Evolutionary conservation across 2,888 invertebrate species (phyloP).

Genomic region (Apodemia zela): DNA sequence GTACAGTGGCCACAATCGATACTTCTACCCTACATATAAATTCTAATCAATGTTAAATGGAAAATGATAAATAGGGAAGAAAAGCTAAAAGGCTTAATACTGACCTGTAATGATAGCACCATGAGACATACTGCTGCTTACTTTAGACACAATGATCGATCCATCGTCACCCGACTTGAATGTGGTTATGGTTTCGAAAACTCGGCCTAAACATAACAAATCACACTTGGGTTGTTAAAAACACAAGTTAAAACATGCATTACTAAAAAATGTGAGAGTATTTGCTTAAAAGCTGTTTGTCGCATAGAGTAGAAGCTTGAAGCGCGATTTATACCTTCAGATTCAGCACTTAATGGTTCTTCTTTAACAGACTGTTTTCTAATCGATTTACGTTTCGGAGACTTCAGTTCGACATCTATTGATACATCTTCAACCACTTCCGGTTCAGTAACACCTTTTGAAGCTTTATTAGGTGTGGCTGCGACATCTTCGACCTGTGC

Average conservation of each 20-base stretch:
- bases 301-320: conserved; percentile 56
- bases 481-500: conserved; percentile 51
- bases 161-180: conserved; percentile 74
- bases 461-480: conserved; percentile 48
- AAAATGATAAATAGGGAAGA: conserved; percentile 39
- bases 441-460: conserved; percentile 55
- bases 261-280: conserved; percentile 53
- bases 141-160: conserved; percentile 74
- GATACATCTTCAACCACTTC: conserved; percentile 59
- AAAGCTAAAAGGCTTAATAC: conserved; percentile 64
- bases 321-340: conserved; percentile 72
- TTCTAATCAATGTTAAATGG: conserved; percentile 11
- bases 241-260: conserved; percentile 69
- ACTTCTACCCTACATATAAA: too few species aligned
- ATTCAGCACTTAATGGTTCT: conserved; percentile 73
- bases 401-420: conserved; percentile 54
- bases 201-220: conserved; percentile 78
- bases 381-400: conserved; percentile 66
- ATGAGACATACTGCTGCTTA: conserved; percentile 82
- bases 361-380: conserved; percentile 61
- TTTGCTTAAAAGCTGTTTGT: conserved; percentile 66
- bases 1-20: too few species aligned
- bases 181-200: conserved; percentile 77
- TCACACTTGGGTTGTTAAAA: conserved; percentile 73
- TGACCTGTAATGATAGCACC: conserved; percentile 84